Base-by-base conservation (phyloP, 1,140 invertebrate genomes). In the Nomia melanderi region DNA sequence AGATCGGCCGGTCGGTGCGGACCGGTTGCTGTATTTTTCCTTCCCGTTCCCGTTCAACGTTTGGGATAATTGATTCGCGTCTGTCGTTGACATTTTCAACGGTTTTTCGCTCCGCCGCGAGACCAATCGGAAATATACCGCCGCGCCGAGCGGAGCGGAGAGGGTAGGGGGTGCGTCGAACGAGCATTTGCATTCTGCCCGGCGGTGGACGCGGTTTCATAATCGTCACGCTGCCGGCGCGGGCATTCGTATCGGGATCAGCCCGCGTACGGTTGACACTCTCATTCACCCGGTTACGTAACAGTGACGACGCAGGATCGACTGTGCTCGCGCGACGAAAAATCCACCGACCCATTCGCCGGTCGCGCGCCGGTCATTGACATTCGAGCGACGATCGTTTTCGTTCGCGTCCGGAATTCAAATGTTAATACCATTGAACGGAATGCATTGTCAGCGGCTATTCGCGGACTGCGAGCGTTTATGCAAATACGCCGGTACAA, bases 1-100 rank as follows among this genome's bases (percentile, higher is more conserved):
- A 82, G 65, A n/a, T 76, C 60, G 44, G 25, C 17, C 41, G 44
- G 53, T 14, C 33, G 27, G 53, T 39, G n/a, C n/a, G 44, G 60
- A 82, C 81, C 73, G 81, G 81, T 82, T 67, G 17, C 59, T 17
- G 14, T 8, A 36, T 62, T 77, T 82, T 82, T 82, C n/a, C 44
- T 12, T 3, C 63, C 7, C n/a, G 36, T 8, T 23, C 31, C 1
- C 33, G 36, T 57, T 25, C n/a, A 63, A 63, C 64, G 44, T 67
- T 82, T 53, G 41, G 41, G 80, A 56, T 81, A 78, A 81, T 82
- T 77, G 81, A 82, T 82, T 81, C 71, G 57, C 56, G 36, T 56
- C 25, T n/a, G 39, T 70, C 27, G 65, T 31, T 67, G 79, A 81
- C 64, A 78, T 81, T 82, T 67, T 57, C 41, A 65, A 27, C 64